Percentiles rank a stretch among this genome's conserved stretches.
Evolutionary conservation across 53 echinoderm and acorn worm genomes (phyloP).

Genomic region (Holothuria scabra): DNA sequence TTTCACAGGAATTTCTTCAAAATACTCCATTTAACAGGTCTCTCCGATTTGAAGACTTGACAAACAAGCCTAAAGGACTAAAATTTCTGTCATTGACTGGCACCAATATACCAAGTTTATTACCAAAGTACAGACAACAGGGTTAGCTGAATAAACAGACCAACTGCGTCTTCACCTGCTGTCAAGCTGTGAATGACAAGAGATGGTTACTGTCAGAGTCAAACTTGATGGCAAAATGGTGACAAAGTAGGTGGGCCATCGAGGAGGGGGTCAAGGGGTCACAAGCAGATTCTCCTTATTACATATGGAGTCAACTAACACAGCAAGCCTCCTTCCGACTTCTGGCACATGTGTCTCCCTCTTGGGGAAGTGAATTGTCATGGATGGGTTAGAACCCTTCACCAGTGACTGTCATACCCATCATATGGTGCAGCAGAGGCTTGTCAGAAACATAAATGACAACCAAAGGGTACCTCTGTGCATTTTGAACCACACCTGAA

Average conservation of each 20-base stretch:
- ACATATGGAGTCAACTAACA: slow-evolving; percentile 18
- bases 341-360: not conserved
- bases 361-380: slow-evolving; percentile 25
- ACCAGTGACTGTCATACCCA: slow-evolving; percentile 1
- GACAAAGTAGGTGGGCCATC: slow-evolving; percentile 40
- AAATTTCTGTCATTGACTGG: too few relatives aligned
- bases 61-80: too few relatives aligned
- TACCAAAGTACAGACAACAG: slow-evolving; percentile 16
- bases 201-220: slow-evolving; percentile 19
- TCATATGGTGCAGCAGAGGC: not conserved
- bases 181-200: slow-evolving; percentile 34
- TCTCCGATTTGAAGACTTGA: too few relatives aligned
- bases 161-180: slow-evolving; percentile 1
- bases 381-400: slow-evolving; percentile 25
- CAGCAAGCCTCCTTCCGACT: too few relatives aligned
- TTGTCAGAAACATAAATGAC: not conserved
- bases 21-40: too few relatives aligned
- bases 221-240: slow-evolving; percentile 23
- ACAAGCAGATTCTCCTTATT: not conserved
- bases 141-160: slow-evolving; percentile 41
- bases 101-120: not conserved
- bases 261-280: slow-evolving; percentile 1
- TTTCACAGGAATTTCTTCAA: too few relatives aligned
- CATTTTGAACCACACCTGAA: too few relatives aligned
- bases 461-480: too few relatives aligned